Evolutionary conservation across 2,113 vertebrate species (phyloP), one percentile per base, ranked within the genome.

Genomic region (Tachuris rubrigastra): DNA sequence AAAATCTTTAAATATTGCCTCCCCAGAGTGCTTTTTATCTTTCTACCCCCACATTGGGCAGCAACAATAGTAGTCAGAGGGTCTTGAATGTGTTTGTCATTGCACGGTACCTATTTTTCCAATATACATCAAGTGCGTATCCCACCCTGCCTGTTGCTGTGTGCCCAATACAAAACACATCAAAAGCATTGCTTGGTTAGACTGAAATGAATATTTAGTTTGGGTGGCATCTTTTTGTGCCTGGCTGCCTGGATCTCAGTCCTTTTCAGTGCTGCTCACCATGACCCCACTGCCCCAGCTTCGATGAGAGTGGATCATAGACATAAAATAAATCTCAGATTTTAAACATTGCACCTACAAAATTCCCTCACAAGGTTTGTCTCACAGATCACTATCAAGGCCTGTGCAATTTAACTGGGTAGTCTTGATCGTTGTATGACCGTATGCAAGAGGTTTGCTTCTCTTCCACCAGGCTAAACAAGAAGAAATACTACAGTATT

Each of bases 101-200:
- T 31, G 3, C 14, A 41, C 1, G 0, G 37, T 22, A 60, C n/a
- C 28, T 69, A 25, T 71, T 85, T 67, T 80, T 76, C 47, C 55
- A 17, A 28, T 0, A 0, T 4, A 41, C 14, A 49, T 8, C 1
- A 1, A 18, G 1, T 11, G 44, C 31, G 39, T 63, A 28, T 25
- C 58, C 41, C 7, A 3, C 24, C 35, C 60, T 47, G 42, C 6
- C 52, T 63, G 35, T 35, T 78, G 35, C 50, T 49, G 15, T 11
- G 27, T 68, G 25, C 19, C 22, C 0, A 0, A 8, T 7, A 52
- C 16, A 77, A 53, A 82, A 77, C 8, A 39, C 14, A 24, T 9
- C 28, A 62, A 78, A 85, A 71, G 9, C 7, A 18, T 50, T 14
- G 33, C 24, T 35, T 71, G 9, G 0, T 68, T 49, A 30, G 12